These are phyloP conservation scores for Bovichtus variegatus DNA, from an alignment of 2,797 vertebrate genomes.

Conservation along the genomic window DNA sequence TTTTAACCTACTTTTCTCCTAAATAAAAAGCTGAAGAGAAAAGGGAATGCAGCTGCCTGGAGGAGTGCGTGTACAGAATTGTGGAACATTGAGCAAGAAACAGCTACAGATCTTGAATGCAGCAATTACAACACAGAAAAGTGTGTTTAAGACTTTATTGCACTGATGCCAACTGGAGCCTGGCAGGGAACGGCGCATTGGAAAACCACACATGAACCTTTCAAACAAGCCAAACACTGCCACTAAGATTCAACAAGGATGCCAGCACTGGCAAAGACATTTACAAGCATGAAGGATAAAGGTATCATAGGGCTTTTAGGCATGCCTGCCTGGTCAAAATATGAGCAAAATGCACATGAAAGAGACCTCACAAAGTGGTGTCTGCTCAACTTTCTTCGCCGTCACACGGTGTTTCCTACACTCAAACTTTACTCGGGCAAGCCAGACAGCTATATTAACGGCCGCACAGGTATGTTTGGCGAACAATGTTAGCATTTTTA, in stretches of 20 bases:
- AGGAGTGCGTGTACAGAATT: conserved; percentile 39
- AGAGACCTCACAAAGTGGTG: conserved; percentile 6
- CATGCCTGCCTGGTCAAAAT: neutral
- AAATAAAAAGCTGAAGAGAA: conserved; percentile 60
- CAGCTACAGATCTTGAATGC: conserved; percentile 55
- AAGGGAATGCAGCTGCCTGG: conserved; percentile 48
- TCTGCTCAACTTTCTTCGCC: neutral
- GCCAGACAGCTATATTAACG: too few relatives aligned
- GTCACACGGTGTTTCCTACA: too few relatives aligned
- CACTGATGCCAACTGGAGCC: conserved; percentile 44
- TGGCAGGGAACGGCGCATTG: conserved; percentile 46
- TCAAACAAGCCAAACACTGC: conserved; percentile 33
- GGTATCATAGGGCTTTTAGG: conserved; percentile 12
- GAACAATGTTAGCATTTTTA: too few relatives aligned
- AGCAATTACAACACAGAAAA: conserved; percentile 62
- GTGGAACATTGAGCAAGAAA: conserved; percentile 56
- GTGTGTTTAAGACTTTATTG: conserved; percentile 45
- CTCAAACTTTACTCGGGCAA: neutral
- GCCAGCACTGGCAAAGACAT: conserved; percentile 33
- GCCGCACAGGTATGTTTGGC: too few relatives aligned
- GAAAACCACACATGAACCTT: conserved; percentile 50
- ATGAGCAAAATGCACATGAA: neutral
- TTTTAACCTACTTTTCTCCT: conserved; percentile 78
- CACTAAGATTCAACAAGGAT: conserved; percentile 9
- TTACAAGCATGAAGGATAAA: conserved; percentile 21